Evolutionary conservation across 2,113 vertebrate species (phyloP), one percentile per base, ranked within the genome.

Genomic region (Atractosteus spatula): DNA sequence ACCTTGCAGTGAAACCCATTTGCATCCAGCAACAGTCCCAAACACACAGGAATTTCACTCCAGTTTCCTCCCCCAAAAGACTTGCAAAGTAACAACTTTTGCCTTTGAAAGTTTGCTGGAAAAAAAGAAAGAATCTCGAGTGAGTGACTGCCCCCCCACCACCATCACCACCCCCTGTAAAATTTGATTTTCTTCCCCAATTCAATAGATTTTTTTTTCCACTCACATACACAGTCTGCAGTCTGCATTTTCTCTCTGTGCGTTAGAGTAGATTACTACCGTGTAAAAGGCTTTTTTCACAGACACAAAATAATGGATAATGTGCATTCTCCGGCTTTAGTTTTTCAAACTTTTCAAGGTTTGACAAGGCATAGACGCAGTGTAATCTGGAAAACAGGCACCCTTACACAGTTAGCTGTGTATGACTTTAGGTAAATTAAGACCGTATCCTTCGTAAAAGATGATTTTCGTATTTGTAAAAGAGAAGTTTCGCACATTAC

Each of bases 271-370:
- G 62, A 77, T 66, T 51, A 73, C 41, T 61, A 66, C 47, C 45
- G 70, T 67, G 67, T 69, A 56, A 69, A 51, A 72, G 76, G 65
- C 70, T 76, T 74, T 84, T 82, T 83, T 82, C 83, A 83, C 80
- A 75, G 72, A 64, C 70, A 72, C 76, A 83, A 83, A 68, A 87
- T 84, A 87, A 86, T 82, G 82, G 83, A 83, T 79, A 75, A 86
- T 79, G 75, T 51, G 59, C 82, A 72, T 79, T 82, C 75, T 82
- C 80, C 81, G 80, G 87, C 57, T 69, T 74, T 56, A 42, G 57
- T 87, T 83, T 85, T 82, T 79, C 81, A 57, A 68, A 63, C 68
- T 59, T 14, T 62, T 44, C 3, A 54, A 55, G 47, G 44, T 62
- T 51, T 66, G 55, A 29, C 7, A 41, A 56, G 10, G 16, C 11